A percentile compares a stretch with the other conserved stretches of the same genome.
Evolutionary conservation across 1,140 invertebrate species (phyloP).

Genomic region (Palaemon carinicauda): DNA sequence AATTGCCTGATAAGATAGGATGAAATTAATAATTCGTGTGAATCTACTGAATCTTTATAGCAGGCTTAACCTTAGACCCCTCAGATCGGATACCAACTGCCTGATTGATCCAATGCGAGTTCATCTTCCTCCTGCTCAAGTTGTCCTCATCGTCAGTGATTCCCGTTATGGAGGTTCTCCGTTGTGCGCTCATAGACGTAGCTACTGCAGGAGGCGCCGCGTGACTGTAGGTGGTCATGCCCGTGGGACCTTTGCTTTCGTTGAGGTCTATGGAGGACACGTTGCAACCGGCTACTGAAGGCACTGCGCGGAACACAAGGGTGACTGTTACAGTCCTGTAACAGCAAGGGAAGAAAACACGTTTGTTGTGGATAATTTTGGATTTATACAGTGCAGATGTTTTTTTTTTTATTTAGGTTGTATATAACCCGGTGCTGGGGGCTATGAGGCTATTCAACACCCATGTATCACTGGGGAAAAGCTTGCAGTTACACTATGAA

Average conservation of each 20-base stretch:
- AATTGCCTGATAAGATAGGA: no score
- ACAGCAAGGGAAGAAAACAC: background rate
- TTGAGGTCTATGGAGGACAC: slow-evolving; percentile 12
- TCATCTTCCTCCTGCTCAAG: slow-evolving; percentile 64
- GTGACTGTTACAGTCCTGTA: slow-evolving; percentile 68
- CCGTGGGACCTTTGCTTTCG: background rate
- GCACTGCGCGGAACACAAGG: slow-evolving; percentile 68
- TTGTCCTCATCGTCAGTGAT: slow-evolving; percentile 59
- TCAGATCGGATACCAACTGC: slow-evolving; percentile 60
- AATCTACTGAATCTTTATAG: no score
- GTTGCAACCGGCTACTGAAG: slow-evolving; percentile 65
- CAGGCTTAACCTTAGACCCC: no score
- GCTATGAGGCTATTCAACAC: no score
- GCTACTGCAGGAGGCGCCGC: background rate
- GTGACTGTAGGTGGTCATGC: background rate
- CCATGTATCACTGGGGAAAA: no score
- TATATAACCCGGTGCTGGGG: no score
- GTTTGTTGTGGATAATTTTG: background rate
- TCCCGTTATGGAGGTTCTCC: no score
- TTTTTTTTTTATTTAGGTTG: background rate
- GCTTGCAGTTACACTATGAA: no score
- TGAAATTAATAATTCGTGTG: no score
- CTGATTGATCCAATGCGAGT: slow-evolving; percentile 66
- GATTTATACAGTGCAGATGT: background rate
- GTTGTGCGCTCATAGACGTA: background rate